Evolutionary conservation across 2,888 invertebrate species (phyloP).

Genomic region (Eupeodes latifasciatus): DNA sequence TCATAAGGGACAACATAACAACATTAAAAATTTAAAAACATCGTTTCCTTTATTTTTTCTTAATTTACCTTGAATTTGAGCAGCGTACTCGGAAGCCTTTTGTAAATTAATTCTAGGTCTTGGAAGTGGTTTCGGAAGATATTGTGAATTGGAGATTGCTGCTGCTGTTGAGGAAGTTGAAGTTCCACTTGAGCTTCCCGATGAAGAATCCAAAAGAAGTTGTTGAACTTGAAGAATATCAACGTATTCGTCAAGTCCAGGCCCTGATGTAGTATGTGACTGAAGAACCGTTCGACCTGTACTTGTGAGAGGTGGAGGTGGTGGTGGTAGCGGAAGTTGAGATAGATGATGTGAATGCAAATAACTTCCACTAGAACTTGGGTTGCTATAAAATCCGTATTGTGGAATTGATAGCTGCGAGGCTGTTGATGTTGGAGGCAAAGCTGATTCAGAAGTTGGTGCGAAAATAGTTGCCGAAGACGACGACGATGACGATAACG

Average conservation of each 20-base stretch:
- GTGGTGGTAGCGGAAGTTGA: slow-evolving; percentile 71
- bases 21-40: neutral
- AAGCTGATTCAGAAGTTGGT: slow-evolving; percentile 52
- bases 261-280: slow-evolving; percentile 18
- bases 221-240: slow-evolving; percentile 93
- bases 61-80: slow-evolving; percentile 82
- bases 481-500: slow-evolving; percentile 69
- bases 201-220: slow-evolving; percentile 86
- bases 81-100: slow-evolving; percentile 83
- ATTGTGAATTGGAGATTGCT: slow-evolving; percentile 64
- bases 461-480: slow-evolving; percentile 17
- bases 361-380: slow-evolving; percentile 73
- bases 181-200: slow-evolving; percentile 79
- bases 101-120: slow-evolving; percentile 83
- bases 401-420: slow-evolving; percentile 67
- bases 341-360: slow-evolving; percentile 78
- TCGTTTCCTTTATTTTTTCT: neutral
- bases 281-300: slow-evolving; percentile 38
- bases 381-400: slow-evolving; percentile 78
- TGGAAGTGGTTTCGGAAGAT: slow-evolving; percentile 79
- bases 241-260: slow-evolving; percentile 89
- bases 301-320: slow-evolving; percentile 54
- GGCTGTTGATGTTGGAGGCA: slow-evolving; percentile 76
- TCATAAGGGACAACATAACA: slow-evolving; percentile 20
- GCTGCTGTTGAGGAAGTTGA: slow-evolving; percentile 61